Conservation (phyloP, 2,797 vertebrate genomes). For the Erithacus rubecula region DNA sequence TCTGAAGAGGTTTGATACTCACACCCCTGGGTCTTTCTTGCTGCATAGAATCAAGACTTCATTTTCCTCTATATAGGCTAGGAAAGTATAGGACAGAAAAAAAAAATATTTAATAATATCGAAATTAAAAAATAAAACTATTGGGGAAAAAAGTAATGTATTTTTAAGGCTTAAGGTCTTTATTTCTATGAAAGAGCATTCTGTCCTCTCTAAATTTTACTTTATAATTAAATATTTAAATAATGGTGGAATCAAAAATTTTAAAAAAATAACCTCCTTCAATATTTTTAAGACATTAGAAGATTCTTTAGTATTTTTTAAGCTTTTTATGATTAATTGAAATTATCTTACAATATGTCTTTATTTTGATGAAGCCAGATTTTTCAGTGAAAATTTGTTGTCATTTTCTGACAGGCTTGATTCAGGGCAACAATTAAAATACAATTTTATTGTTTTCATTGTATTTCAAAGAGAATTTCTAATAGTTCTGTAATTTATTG, state of each 20-base stretch:
- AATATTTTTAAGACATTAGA: not conserved
- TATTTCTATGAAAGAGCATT: not conserved
- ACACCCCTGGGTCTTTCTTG: fast-evolving
- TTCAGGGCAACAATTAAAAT: not conserved
- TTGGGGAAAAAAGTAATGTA: fast-evolving
- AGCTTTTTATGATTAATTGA: not conserved
- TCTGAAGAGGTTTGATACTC: not conserved
- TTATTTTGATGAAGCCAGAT: not conserved
- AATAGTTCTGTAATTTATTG: not conserved
- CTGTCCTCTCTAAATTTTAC: not conserved
- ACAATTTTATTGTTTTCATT: not conserved
- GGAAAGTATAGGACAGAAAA: not conserved
- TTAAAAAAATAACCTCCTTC: fast-evolving
- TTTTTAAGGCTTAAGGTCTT: not conserved
- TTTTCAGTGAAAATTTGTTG: not conserved
- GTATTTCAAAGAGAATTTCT: not conserved
- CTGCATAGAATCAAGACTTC: not conserved
- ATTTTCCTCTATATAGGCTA: not conserved
- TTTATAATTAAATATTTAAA: not conserved
- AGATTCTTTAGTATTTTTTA: not conserved
- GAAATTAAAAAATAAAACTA: not conserved
- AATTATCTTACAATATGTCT: not conserved
- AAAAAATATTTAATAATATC: not conserved
- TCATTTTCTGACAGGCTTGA: not conserved
- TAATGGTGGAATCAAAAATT: not conserved